Evolutionary conservation across 2,797 vertebrate species (phyloP), one percentile per base, ranked within the genome.

Genomic region (Gadopsis marmoratus): DNA sequence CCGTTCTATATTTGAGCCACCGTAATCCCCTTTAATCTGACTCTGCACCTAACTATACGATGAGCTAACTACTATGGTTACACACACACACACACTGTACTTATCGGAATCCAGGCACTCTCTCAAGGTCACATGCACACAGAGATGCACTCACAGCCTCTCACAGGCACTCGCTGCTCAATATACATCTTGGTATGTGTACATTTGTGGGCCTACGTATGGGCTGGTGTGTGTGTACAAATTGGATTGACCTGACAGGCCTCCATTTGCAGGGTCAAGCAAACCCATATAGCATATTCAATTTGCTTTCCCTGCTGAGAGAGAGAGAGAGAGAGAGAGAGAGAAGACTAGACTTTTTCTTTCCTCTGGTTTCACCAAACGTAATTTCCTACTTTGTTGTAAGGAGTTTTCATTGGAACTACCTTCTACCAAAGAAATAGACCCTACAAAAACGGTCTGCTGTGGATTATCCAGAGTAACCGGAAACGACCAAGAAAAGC

Each of bases 251-350:
- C 77, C 73, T 81, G 83, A 81, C 62, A 71, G 61, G 71, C 81
- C 74, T 91, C 82, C 81, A 84, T 87, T 86, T 86, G 78, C 76
- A 81, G 84, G 79, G 84, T 89, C 79, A 88, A 78, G 83, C 78
- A 90, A 89, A 91, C 74, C 41, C 71, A 82, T 81, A 83, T 77
- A 86, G 75, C 70, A 85, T 90, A 81, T 88, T 87, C 70, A 88
- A 86, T 83, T 89, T 83, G 67, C 76, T 79, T 78, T 83, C 50
- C 60, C 56, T 58, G 60, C 76, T 82, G 43, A 83, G 14, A 71
- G 37, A 71, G 26, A 17, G 21, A 65, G 31, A 55, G 41, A 55
- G 23, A 14, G 45, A 50, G 50, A 51, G 17, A 66, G 26, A 39
- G 13, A 8, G 19, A 74, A 74, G 62, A 51, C 29, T n/a, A 23